Conservation (phyloP, 1,140 invertebrate genomes). For the Ceratosolen fusciceps region DNA sequence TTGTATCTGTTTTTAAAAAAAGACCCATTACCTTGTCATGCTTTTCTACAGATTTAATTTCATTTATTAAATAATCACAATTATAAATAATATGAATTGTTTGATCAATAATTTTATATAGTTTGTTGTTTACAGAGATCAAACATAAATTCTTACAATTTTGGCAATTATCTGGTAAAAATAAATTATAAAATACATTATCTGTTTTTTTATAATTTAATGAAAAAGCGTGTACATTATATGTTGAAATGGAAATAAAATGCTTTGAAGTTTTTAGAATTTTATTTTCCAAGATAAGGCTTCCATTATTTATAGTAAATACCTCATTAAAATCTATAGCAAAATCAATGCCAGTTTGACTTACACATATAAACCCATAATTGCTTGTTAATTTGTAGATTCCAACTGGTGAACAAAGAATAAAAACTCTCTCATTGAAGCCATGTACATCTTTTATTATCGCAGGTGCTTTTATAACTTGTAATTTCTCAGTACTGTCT, state of each 20-base stretch:
- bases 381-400: slow-evolving; percentile 59
- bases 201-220: slow-evolving; percentile 46
- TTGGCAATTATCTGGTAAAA: slow-evolving; percentile 33
- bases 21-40: slow-evolving; percentile 52
- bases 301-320: slow-evolving; percentile 47
- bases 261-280: slow-evolving; percentile 45
- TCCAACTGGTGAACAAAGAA: slow-evolving; percentile 59
- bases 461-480: slow-evolving; percentile 53
- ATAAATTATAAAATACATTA: slow-evolving; percentile 38
- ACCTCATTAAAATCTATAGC: slow-evolving; percentile 56
- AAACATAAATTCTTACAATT: slow-evolving; percentile 52
- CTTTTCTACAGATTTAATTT: slow-evolving; percentile 54
- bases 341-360: slow-evolving; percentile 56
- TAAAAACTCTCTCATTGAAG: slow-evolving; percentile 57
- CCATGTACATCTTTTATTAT: slow-evolving; percentile 57
- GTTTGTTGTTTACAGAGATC: slow-evolving; percentile 52
- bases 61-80: slow-evolving; percentile 49
- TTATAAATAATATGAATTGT: slow-evolving; percentile 53
- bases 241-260: slow-evolving; percentile 37
- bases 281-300: slow-evolving; percentile 59
- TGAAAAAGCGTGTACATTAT: slow-evolving; percentile 41
- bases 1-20: slow-evolving; percentile 51
- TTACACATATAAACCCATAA: slow-evolving; percentile 53
- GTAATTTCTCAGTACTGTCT: background rate
- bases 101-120: slow-evolving; percentile 49